phyloP scores from a whole-genome alignment of 2,797 vertebrate genomes.

The Coccyzus lansbergi region DNA sequence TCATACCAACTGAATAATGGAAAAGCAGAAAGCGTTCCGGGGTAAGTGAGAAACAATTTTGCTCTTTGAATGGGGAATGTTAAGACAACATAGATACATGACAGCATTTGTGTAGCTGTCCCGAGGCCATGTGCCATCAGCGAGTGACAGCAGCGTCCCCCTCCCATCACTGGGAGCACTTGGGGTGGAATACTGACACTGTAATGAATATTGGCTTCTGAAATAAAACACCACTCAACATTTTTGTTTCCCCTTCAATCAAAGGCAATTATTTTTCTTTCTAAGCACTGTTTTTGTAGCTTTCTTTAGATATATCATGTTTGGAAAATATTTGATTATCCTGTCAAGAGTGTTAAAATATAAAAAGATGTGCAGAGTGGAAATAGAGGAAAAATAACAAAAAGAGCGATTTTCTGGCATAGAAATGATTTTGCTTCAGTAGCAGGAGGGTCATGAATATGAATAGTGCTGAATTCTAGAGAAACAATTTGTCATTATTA shows the following conservation, averaged over 20 bases:
- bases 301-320: not conserved
- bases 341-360: conserved; percentile 18
- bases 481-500: conserved; percentile 74
- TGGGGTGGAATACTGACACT: not conserved
- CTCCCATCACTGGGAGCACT: not conserved
- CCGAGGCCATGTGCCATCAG: not conserved
- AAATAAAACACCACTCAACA: not conserved
- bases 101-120: not conserved
- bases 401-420: not conserved
- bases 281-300: not conserved
- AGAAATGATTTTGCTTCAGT: conserved; percentile 34
- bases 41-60: conserved; percentile 6
- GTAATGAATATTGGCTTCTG: not conserved
- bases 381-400: not conserved
- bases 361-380: not conserved
- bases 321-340: conserved; percentile 51
- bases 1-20: conserved; percentile 8
- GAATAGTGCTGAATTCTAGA: conserved; percentile 43
- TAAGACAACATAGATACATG: not conserved
- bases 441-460: conserved; percentile 59
- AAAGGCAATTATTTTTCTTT: not conserved
- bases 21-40: not conserved
- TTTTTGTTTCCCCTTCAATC: not conserved
- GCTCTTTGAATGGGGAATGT: not conserved
- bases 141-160: not conserved